phyloP scores from a whole-genome alignment of 2,888 invertebrate genomes.

The Oithona nana region DNA sequence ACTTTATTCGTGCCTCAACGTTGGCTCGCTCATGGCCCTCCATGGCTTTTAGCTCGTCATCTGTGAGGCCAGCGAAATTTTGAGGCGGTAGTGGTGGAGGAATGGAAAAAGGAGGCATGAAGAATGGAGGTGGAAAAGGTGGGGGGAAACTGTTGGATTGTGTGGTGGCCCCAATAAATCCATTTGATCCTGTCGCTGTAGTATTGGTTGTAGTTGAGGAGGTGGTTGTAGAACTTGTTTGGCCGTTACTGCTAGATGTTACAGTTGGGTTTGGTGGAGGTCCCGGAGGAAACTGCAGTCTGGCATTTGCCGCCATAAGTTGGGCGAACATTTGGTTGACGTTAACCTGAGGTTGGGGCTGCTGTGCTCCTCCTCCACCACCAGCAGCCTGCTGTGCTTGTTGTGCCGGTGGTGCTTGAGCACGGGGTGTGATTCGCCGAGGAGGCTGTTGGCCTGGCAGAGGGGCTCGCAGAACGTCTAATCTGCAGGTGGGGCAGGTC shows the following conservation, averaged over 20 bases:
- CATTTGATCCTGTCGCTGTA: conserved; percentile 20
- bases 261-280: conserved; percentile 14
- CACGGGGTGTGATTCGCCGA: conserved; percentile 13
- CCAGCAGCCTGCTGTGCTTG: conserved; percentile 21
- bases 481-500: conserved; percentile 97
- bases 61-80: conserved; percentile 40
- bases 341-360: conserved; percentile 10
- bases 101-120: conserved; percentile 18
- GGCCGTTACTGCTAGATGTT: no score
- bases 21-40: conserved; percentile 73
- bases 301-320: background rate
- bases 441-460: background rate
- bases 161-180: conserved; percentile 24
- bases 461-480: background rate
- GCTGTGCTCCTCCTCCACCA: no score
- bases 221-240: conserved; percentile 12
- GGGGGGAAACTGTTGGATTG: conserved; percentile 19
- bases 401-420: conserved; percentile 20
- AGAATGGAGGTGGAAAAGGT: conserved; percentile 18
- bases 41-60: conserved; percentile 65
- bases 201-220: background rate
- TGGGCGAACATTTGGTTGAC: background rate
- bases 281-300: background rate
- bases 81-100: conserved; percentile 27
- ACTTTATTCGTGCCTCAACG: conserved; percentile 72